These are phyloP conservation scores for Sarcophaga variegata DNA, from an alignment of 2,888 invertebrate genomes.

Conservation along the genomic window DNA sequence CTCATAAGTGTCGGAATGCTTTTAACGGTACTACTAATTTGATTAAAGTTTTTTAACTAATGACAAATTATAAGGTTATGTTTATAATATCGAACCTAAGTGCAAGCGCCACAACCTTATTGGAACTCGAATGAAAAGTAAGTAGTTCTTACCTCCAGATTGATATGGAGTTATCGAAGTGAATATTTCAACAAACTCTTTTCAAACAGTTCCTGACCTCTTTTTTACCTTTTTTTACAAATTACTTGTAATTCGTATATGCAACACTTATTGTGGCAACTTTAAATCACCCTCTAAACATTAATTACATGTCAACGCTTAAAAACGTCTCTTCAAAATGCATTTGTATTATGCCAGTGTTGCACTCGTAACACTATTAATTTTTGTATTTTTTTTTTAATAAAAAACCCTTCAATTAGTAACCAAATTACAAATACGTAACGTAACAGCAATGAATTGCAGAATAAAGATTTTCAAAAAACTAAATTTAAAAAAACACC, in stretches of 20 bases:
- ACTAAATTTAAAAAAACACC: not conserved
- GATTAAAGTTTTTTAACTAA: no score
- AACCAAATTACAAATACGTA: slow-evolving; percentile 66
- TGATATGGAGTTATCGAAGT: no score
- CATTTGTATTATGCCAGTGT: not conserved
- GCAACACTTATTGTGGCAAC: not conserved
- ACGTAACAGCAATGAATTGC: slow-evolving; percentile 58
- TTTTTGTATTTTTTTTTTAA: not conserved
- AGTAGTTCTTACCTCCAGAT: no score
- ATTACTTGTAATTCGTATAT: not conserved
- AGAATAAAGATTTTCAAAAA: slow-evolving; percentile 26
- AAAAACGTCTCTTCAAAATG: slow-evolving; percentile 36
- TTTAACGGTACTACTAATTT: no score
- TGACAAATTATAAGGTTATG: no score
- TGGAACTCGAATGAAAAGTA: no score
- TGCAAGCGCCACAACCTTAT: no score
- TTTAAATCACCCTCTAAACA: not conserved
- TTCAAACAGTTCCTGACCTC: no score
- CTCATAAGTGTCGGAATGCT: no score
- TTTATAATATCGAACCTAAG: no score
- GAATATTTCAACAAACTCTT: no score
- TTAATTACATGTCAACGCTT: slow-evolving; percentile 36
- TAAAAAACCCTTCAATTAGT: slow-evolving; percentile 65
- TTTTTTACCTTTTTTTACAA: no score
- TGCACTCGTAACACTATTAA: slow-evolving; percentile 29